Base-by-base conservation (phyloP, 2,888 invertebrate species). In the Schizotus pectinicornis region DNA sequence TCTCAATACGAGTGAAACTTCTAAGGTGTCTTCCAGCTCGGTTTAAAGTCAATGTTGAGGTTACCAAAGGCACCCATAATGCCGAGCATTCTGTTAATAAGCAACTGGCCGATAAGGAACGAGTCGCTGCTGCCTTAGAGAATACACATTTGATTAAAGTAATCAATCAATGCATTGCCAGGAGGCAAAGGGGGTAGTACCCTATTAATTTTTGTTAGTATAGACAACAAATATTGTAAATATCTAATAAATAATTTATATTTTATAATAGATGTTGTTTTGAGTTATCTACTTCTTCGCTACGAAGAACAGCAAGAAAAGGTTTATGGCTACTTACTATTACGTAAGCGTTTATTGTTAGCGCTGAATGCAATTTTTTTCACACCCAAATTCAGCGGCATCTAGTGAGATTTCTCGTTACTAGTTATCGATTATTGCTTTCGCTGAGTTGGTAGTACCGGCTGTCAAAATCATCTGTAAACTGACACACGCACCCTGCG, bases 71-170 rank as follows among this genome's bases (percentile, higher is more conserved):
- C 0, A 90, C 93, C 0, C 98, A 99, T 75, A 87, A 88, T 6
- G 93, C 97, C 0, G 98, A 98, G 75, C 82, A 85, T 55, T 94
- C 96, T 0, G 93, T 99, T 1, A 99, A 99, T 79, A 98, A 99
- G 74, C 99, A 99, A 74, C 81, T 99, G 12, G 95, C 94, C 0
- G 99, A 99, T 76, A 99, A 99, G 77, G 99, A 99, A 78, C 81
- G 99, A 64, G 95, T 99, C 0, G 96, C 98, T 0, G 99, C 99
- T 0, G 98, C 99, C 0, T 81, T 98, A 61, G 99, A 99, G 79
- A 99, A 99, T 77, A 84, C 85, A 12, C 91, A 95, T 74, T 82
- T 99, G 0, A 86, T 97, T 33, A 89, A 92, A 77, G 95, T 98
- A 8, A 95, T 99, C 5, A 98, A 98, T 77, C 93, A 95, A 74